Conservation (phyloP, 2,113 vertebrate genomes). For the Sinocyclocheilus anophthalmus region DNA sequence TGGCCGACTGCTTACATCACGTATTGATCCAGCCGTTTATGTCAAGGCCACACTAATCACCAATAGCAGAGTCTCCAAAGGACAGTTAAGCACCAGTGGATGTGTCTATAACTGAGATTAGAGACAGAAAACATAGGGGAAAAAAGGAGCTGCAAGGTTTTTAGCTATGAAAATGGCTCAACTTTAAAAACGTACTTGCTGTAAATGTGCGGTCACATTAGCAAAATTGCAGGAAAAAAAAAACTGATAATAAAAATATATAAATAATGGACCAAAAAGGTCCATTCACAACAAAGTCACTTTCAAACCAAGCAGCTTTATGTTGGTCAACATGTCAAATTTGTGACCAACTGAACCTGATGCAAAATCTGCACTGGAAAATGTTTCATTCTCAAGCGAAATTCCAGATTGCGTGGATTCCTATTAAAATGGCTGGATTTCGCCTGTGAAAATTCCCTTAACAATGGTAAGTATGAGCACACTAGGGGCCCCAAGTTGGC, state of each 20-base stretch:
- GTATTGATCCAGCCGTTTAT: conserved; percentile 73
- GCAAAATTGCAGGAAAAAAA: background rate
- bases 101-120: background rate
- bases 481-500: too few species aligned
- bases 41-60: conserved; percentile 65
- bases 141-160: background rate
- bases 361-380: too few species aligned
- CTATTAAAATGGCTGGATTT: too few species aligned
- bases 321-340: too few species aligned
- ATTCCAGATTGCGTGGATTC: too few species aligned
- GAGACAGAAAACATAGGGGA: background rate
- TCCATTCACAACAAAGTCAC: background rate
- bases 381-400: too few species aligned
- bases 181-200: background rate
- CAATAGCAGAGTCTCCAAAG: conserved; percentile 60
- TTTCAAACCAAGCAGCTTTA: too few species aligned
- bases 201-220: background rate
- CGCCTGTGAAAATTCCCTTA: too few species aligned
- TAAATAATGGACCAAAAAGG: background rate
- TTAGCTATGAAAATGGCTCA: background rate
- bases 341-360: too few species aligned
- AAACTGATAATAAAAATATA: too few species aligned
- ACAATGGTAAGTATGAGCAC: background rate
- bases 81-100: conserved; percentile 56
- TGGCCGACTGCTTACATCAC: conserved; percentile 63